Percentiles rank a stretch among this genome's conserved stretches.
phyloP scores from a whole-genome alignment of 1,140 invertebrate species.

The Dolichoris vasculosae region DNA sequence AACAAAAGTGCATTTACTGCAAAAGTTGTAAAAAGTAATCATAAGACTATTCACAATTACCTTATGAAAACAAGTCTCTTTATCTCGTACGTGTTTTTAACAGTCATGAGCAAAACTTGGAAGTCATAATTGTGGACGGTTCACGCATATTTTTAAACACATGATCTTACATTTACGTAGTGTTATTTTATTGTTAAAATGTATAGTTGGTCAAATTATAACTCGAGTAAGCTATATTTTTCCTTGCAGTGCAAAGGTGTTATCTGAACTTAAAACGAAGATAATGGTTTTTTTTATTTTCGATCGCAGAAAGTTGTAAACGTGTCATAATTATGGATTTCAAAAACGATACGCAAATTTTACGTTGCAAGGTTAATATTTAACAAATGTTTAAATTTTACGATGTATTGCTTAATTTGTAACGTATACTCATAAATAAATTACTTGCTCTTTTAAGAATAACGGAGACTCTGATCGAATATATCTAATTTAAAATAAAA shows the following conservation, averaged over 20 bases:
- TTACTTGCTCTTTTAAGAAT: too few relatives aligned
- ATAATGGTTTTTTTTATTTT: background rate
- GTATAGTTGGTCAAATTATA: background rate
- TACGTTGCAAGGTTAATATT: background rate
- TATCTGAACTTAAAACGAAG: background rate
- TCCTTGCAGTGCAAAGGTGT: background rate
- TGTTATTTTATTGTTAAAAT: background rate
- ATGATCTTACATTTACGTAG: background rate
- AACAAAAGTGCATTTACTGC: background rate
- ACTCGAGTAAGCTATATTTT: background rate
- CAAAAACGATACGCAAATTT: background rate
- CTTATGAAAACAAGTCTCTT: background rate
- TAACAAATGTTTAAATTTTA: background rate
- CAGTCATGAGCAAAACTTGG: background rate
- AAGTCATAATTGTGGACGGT: background rate
- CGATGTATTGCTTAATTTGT: background rate
- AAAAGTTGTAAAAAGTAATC: background rate
- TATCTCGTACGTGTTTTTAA: background rate
- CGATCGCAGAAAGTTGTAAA: background rate
- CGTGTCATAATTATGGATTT: background rate
- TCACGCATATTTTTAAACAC: constrained; percentile 1
- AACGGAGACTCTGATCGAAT: too few relatives aligned
- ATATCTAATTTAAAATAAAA: background rate
- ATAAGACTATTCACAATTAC: background rate
- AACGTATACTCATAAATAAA: background rate